Evolutionary conservation across 2,113 vertebrate species (phyloP).

Genomic region (Sardina pilchardus): DNA sequence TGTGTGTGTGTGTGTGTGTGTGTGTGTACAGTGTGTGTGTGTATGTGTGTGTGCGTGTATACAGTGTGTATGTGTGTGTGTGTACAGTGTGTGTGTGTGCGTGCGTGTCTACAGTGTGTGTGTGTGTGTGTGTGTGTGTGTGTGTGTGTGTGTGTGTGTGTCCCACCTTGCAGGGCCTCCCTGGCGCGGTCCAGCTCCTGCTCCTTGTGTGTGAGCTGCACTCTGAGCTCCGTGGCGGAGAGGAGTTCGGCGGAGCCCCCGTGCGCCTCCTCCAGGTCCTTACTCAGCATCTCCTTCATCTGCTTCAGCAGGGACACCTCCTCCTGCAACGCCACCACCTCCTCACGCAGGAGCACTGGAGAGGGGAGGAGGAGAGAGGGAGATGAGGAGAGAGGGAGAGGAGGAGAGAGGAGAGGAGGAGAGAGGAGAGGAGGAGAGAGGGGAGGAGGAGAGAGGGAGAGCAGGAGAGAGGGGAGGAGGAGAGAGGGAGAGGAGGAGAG

Average conservation of each 20-base stretch:
- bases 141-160: neutral
- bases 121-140: neutral
- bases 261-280: slow-evolving; percentile 93
- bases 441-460: neutral
- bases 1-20: too few species aligned
- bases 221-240: slow-evolving; percentile 90
- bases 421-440: neutral
- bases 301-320: slow-evolving; percentile 95
- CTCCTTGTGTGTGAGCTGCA: slow-evolving; percentile 95
- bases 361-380: too few species aligned
- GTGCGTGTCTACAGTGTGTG: neutral
- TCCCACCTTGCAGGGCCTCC: slow-evolving; percentile 92
- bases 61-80: slow-evolving; percentile 6
- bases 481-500: neutral
- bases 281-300: slow-evolving; percentile 97
- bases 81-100: slow-evolving; percentile 18
- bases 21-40: too few species aligned
- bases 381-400: neutral
- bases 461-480: neutral
- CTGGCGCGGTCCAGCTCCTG: slow-evolving; percentile 93
- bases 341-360: slow-evolving; percentile 89
- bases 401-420: neutral
- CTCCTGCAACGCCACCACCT: slow-evolving; percentile 94
- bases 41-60: too few species aligned
- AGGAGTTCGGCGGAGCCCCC: slow-evolving; percentile 86